Base-by-base conservation (phyloP, 2,113 vertebrate genomes). In the Balaeniceps rex region DNA sequence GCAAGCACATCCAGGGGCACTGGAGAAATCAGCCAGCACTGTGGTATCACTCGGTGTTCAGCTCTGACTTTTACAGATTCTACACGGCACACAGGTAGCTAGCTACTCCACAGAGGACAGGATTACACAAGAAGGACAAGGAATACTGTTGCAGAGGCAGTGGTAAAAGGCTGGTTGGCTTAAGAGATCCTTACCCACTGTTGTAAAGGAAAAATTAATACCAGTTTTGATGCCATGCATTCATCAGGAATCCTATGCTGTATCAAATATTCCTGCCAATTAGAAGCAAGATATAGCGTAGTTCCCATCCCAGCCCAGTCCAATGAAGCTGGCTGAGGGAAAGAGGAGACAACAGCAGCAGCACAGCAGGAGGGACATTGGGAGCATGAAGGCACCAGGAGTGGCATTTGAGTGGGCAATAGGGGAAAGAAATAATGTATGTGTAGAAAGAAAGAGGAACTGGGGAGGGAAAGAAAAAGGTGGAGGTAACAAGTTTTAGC, bases 11-110 rank as follows among this genome's bases (percentile, higher is more conserved):
- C 18, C 52, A 61, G 13, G 18, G 47, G 4, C 78, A 31, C 44
- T 46, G 63, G 25, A 61, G 54, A 49, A 57, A 60, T 1, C 19
- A 58, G 42, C 19, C 42, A 54, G 36, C 23, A 8, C 46, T 4
- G 12, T 9, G 14, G 26, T 61, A 22, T 4, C 26, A 6, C 78
- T 46, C 46, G 4, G 29, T 44, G 38, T 33, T 55, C 5, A 40
- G 5, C 75, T 76, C 52, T 16, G 34, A 18, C 24, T 70, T 23
- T 7, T 40, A 34, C 10, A 88, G 71, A 42, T 74, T 31, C 64
- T 14, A 1, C 0, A 0, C 1, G 2, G 51, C 66, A 44, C 6
- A 1, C 3, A 29, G 44, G 14, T 18, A 51, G 25, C 74, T 18
- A 51, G 25, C 74, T 28, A 13, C 65, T 34, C 28, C 0, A 1